Percentiles rank a stretch among this genome's conserved stretches.
These are phyloP conservation scores for Agonopterix subpropinquella DNA, from an alignment of 2,888 invertebrate genomes.

Conservation along the genomic window DNA sequence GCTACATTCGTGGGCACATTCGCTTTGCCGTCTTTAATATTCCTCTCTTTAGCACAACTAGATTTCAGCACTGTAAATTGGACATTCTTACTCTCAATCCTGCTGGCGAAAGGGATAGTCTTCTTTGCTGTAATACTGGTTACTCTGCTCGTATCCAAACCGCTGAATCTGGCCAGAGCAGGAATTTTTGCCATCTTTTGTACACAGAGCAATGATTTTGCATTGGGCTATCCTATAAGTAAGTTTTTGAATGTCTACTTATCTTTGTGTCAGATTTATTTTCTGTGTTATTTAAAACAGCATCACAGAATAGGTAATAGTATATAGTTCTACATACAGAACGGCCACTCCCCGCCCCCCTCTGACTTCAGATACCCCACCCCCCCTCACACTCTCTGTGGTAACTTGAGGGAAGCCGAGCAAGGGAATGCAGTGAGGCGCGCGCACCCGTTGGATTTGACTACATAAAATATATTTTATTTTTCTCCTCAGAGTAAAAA, in stretches of 20 bases:
- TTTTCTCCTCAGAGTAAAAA: too few species aligned
- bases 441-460: too few species aligned
- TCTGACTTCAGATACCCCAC: too few species aligned
- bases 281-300: too few species aligned
- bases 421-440: too few species aligned
- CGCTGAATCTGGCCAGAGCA: slow-evolving; percentile 87
- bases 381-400: too few species aligned
- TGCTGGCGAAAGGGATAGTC: slow-evolving; percentile 89
- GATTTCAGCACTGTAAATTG: slow-evolving; percentile 92
- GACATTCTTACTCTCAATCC: slow-evolving; percentile 90
- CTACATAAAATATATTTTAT: too few species aligned
- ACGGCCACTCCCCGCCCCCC: too few species aligned
- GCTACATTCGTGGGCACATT: slow-evolving; percentile 96
- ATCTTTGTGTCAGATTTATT: neutral
- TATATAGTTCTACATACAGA: too few species aligned
- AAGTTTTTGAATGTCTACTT: slow-evolving; percentile 39
- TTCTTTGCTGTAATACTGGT: slow-evolving; percentile 87
- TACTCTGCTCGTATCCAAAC: slow-evolving; percentile 86
- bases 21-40: slow-evolving; percentile 93
- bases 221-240: slow-evolving; percentile 96
- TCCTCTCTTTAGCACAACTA: slow-evolving; percentile 89
- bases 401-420: too few species aligned
- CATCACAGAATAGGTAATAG: too few species aligned
- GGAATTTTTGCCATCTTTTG: slow-evolving; percentile 96
- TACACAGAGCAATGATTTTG: slow-evolving; percentile 98